These are phyloP conservation scores for Pherbina coryleti DNA, from an alignment of 2,888 invertebrate genomes.

Conservation along the genomic window DNA sequence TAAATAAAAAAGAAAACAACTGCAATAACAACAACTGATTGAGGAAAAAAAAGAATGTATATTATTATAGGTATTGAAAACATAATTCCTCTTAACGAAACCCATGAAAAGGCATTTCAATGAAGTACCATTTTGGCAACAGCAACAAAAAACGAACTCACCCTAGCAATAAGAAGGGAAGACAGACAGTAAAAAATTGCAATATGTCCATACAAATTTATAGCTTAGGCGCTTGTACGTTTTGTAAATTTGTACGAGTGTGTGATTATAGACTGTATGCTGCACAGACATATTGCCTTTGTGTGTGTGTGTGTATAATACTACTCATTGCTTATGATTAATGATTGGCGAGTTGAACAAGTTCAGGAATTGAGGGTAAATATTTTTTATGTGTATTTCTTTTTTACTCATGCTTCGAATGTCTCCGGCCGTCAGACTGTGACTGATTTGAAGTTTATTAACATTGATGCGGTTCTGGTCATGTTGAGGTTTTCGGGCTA, in stretches of 20 bases:
- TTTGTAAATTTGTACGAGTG: not conserved
- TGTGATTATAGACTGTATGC: not conserved
- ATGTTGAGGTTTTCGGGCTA: not conserved
- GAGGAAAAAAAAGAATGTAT: not conserved
- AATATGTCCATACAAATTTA: conserved; percentile 19
- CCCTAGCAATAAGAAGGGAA: not conserved
- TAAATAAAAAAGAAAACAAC: conserved; percentile 25
- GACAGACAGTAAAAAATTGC: conserved; percentile 18
- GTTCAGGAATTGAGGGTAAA: not conserved
- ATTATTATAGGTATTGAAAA: conserved; percentile 12
- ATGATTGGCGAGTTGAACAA: conserved; percentile 17
- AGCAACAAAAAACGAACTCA: not conserved
- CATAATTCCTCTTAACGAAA: conserved; percentile 26
- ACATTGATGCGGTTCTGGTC: conserved; percentile 38
- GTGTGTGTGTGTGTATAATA: not conserved
- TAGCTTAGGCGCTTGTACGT: not conserved
- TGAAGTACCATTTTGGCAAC: conserved; percentile 3
- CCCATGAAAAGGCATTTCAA: conserved; percentile 19
- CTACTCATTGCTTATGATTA: conserved; percentile 23
- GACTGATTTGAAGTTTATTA: conserved; percentile 47
- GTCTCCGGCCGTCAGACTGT: conserved; percentile 3
- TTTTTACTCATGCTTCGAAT: not conserved
- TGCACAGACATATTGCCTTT: not conserved
- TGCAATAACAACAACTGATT: conserved; percentile 1
- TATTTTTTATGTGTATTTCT: not conserved